Evolutionary conservation across 2,113 vertebrate species (phyloP).

Genomic region (Melanerpes formicivorus): DNA sequence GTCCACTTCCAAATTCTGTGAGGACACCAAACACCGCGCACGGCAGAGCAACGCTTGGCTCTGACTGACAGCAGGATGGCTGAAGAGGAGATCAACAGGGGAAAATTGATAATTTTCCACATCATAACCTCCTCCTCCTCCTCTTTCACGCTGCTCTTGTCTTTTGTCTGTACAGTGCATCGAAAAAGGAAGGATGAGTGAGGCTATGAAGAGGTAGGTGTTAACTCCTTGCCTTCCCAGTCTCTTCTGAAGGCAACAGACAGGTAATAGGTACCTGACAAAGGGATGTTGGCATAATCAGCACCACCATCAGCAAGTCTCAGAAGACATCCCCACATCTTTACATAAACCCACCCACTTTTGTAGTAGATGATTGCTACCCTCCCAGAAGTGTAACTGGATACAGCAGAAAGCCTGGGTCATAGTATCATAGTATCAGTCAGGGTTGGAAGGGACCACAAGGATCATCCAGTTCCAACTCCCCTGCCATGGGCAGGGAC

Average conservation of each 20-base stretch:
- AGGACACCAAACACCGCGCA: neutral
- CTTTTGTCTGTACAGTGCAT: neutral
- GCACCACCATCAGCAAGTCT: neutral
- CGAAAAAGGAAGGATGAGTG: neutral
- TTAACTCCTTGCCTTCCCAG: neutral
- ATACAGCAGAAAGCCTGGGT: neutral
- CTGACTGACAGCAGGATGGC: neutral
- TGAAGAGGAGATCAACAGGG: neutral
- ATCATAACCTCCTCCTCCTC: neutral
- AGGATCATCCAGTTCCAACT: no score
- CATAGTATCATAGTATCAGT: neutral
- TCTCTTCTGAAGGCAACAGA: neutral
- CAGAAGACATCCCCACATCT: neutral
- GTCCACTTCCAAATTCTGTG: neutral
- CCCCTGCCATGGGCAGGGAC: no score
- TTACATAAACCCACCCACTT: rapidly evolving
- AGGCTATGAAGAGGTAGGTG: neutral
- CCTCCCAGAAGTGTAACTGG: neutral
- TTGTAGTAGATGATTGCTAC: neutral
- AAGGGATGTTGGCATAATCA: neutral
- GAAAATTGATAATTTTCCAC: neutral
- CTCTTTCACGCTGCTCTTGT: neutral
- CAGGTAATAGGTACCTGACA: conserved; percentile 3
- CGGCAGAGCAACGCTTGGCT: neutral
- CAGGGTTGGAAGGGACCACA: no score